Conservation (phyloP, 1,140 invertebrate species). For the Zeugodacus cucurbitae region DNA sequence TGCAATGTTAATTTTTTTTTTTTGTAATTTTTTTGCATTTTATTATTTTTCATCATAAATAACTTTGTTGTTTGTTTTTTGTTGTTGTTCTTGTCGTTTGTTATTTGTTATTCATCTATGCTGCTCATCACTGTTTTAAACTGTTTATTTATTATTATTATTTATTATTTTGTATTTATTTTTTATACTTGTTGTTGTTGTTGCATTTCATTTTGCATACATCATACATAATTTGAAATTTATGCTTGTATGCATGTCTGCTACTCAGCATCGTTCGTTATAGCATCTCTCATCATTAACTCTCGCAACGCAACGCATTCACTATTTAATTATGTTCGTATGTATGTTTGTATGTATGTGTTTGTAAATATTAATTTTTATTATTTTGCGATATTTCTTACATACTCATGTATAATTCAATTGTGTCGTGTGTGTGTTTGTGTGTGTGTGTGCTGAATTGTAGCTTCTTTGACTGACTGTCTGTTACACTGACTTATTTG, state of each 20-base stretch:
- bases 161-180: constrained; percentile 1
- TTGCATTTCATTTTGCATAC: neutral
- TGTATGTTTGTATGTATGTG: neutral
- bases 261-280: neutral
- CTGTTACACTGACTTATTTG: neutral
- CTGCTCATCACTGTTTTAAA: neutral
- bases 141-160: constrained; percentile 46
- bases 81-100: constrained; percentile 42
- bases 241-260: neutral
- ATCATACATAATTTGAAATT: neutral
- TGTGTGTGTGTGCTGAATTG: neutral
- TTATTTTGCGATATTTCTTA: neutral
- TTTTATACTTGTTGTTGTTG: constrained; percentile 1
- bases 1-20: constrained; percentile 40
- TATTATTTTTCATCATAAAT: constrained; percentile 57
- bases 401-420: neutral
- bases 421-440: no score
- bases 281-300: neutral
- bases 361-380: neutral
- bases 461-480: neutral
- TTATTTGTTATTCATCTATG: constrained; percentile 8
- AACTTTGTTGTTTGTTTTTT: constrained; percentile 48
- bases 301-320: neutral
- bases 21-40: constrained; percentile 54
- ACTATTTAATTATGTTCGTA: neutral